Percentiles rank a stretch among this genome's conserved stretches.
Evolutionary conservation across 92 coral and sea anemone species (phyloP).

Genomic region (Epizoanthus ramosus): DNA sequence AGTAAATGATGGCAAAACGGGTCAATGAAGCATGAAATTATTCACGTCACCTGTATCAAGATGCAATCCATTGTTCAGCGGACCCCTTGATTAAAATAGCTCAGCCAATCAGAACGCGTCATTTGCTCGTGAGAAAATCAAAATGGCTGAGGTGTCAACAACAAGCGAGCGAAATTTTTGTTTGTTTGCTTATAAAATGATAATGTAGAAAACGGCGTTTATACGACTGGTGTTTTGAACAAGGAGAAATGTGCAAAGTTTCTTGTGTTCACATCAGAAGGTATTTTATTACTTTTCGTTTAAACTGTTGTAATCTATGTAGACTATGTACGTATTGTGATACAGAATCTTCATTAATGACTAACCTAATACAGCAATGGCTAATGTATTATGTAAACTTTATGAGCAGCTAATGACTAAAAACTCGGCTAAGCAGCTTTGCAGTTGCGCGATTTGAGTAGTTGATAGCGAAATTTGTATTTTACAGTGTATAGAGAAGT

Average conservation of each 20-base stretch:
- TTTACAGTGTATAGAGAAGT: not conserved
- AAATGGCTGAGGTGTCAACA: conserved; percentile 56
- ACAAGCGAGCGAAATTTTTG: not conserved
- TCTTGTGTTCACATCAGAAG: not conserved
- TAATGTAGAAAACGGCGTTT: not conserved
- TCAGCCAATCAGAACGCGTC: conserved; percentile 69
- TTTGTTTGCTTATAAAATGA: conserved; percentile 19
- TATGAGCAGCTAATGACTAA: not conserved
- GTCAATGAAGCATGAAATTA: no score
- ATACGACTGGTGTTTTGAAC: not conserved
- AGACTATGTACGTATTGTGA: not conserved
- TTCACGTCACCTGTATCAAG: no score
- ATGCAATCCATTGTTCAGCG: conserved; percentile 19
- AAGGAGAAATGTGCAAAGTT: not conserved
- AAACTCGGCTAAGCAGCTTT: not conserved
- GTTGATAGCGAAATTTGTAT: not conserved
- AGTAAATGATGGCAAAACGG: no score
- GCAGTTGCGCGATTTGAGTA: conserved; percentile 14
- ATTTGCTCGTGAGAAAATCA: conserved; percentile 55
- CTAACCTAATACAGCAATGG: no score
- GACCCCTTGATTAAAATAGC: not conserved
- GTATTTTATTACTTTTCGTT: not conserved
- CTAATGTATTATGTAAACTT: conserved; percentile 3
- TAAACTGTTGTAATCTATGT: not conserved
- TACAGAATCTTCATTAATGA: no score